Base-by-base conservation (phyloP, 2,113 vertebrate species). In the Chloropsis cyanopogon region DNA sequence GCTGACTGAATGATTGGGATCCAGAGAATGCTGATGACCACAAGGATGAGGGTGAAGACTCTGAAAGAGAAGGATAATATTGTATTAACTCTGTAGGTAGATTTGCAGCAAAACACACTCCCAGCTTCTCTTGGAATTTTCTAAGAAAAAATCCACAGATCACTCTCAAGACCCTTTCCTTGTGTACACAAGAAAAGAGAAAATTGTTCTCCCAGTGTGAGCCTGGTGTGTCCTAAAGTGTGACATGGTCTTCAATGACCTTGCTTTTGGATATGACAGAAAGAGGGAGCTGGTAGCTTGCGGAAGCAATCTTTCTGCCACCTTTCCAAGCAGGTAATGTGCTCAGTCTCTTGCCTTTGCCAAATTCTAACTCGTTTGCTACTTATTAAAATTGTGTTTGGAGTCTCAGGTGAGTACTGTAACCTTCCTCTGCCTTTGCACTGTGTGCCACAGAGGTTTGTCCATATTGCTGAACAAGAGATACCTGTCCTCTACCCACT, bases 1-100 rank as follows among this genome's bases (percentile, higher is more conserved):
- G 99, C 98, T 72, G 98, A 97, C 63, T 99, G 99, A 95, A 99
- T 98, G 76, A 99, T 82, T 11, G 99, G 99, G 95, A 99, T 99
- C 99, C 99, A 99, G 80, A 99, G 79, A 76, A 99, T 98, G 90
- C 99, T 99, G 91, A 99, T 59, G 64, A 96, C 95, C 59, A 99
- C 98, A 71, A 99, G 97, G 57, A 99, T 54, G 52, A 99, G 94
- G 80, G 99, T 97, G 41, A 99, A 99, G 64, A 99, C 90, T 92
- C 99, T 99, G 97, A 39, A 81, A 73, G 46, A 85, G 54, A 46
- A 89, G 14, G 25, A 68, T 71, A 86, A 96, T 80, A 80, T n/a
- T 28, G 10, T 23, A 50, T 92, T 90, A 88, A 50, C 12, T 86
- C 31, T 70, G 17, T 19, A 56, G 41, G 41, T 33, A 77, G 3